These are phyloP conservation scores for Drosophila kokeensis DNA, from an alignment of 2,888 invertebrate species.

Conservation along the genomic window DNA sequence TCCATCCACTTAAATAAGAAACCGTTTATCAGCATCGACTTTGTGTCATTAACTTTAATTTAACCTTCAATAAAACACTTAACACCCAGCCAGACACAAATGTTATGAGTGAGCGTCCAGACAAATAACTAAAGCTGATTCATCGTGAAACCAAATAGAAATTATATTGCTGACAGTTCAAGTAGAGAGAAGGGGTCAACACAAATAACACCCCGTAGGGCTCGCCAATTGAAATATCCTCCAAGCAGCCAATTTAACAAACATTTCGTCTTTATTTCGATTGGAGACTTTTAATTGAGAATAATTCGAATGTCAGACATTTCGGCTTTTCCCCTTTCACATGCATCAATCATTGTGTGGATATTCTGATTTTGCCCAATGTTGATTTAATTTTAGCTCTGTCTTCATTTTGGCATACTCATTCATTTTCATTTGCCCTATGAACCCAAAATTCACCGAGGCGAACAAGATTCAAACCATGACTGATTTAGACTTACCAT, in stretches of 20 bases:
- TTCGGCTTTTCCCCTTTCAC: conserved; percentile 36
- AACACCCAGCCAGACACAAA: conserved; percentile 28
- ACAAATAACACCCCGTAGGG: conserved; percentile 7
- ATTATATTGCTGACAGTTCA: conserved; percentile 42
- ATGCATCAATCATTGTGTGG: conserved; percentile 38
- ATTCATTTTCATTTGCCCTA: conserved; percentile 45
- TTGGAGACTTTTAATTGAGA: conserved; percentile 46
- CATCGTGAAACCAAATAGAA: conserved; percentile 46
- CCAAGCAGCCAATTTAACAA: conserved; percentile 11
- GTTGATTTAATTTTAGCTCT: conserved; percentile 40
- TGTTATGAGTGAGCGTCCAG: conserved; percentile 21
- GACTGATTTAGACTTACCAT: conserved; percentile 24
- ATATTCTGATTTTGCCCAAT: conserved; percentile 18
- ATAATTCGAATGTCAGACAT: conserved; percentile 27
- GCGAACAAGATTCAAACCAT: conserved; percentile 38
- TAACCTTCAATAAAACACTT: conserved; percentile 61
- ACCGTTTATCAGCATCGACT: conserved; percentile 12
- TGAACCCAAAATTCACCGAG: conserved; percentile 28
- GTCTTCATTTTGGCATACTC: conserved; percentile 12
- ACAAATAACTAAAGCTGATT: conserved; percentile 69
- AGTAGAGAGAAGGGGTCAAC: conserved; percentile 7
- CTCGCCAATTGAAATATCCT: conserved; percentile 37
- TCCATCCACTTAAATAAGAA: conserved; percentile 16
- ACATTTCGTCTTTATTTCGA: conserved; percentile 28
- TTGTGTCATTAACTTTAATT: conserved; percentile 65